Base-by-base conservation (phyloP, 2,797 vertebrate genomes). In the Myotis findleyi region DNA sequence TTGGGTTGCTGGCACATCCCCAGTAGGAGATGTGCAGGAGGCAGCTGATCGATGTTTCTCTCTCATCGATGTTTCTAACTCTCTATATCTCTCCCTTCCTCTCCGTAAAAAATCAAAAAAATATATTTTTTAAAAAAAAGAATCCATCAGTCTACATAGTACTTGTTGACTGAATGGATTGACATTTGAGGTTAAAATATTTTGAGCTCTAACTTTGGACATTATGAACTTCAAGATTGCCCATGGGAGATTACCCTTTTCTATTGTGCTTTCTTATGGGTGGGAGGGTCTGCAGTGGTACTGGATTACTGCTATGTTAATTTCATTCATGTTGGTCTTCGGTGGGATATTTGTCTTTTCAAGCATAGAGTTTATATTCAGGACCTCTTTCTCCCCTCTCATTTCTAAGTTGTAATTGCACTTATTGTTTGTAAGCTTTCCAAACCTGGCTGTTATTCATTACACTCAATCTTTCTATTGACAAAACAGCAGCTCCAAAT, bases 131-230 rank as follows among this genome's bases (percentile, higher is more conserved):
- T n/a, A n/a, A n/a, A n/a, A n/a, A n/a, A n/a, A n/a, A n/a, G n/a
- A n/a, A n/a, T n/a, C n/a, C n/a, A n/a, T n/a, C n/a, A n/a, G 88
- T 97, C 95, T 96, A 36, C 94, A 89, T 62, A 36, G 95, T 96
- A 94, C 83, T 96, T 88, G 16, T 2, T 49, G 23, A n/a, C 20
- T n/a, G 55, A 84, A 73, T 44, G 41, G 36, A 38, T 55, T 86
- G 41, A 64, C 25, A 49, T 57, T 59, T 71, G 53, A 87, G 21
- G 44, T 94, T 68, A 73, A 80, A 91, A 6, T 38, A 1, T 73
- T 84, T 72, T 95, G 20, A 80, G 12, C n/a, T 93, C 66, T 80
- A 44, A 16, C 23, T 72, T 93, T 81, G 47, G 6, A 41, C 77
- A 33, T 79, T 49, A 71, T 36, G 7, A 51, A 68, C 7, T 55